Conservation (phyloP, 2,797 vertebrate species). For the Chelon labrosus region DNA sequence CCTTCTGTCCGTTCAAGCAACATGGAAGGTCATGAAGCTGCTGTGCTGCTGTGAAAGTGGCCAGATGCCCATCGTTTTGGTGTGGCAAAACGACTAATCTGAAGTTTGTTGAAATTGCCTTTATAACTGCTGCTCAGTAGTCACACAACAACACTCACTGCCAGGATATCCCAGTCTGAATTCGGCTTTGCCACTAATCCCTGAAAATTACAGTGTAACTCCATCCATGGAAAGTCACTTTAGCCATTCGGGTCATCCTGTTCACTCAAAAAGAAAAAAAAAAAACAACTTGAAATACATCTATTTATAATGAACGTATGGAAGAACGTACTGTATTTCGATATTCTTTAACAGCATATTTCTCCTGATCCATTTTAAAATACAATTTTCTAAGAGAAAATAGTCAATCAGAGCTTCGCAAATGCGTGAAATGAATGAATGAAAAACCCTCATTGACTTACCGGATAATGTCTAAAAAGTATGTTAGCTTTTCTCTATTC, state of each 20-base stretch:
- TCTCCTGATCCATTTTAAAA: conserved; percentile 26
- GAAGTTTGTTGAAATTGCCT: conserved; percentile 53
- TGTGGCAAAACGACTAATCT: conserved; percentile 48
- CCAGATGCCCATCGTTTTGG: conserved; percentile 46
- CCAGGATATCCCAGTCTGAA: conserved; percentile 68
- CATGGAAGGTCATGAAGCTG: conserved; percentile 42
- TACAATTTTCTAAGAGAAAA: neutral
- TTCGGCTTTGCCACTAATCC: conserved; percentile 79
- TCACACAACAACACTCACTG: conserved; percentile 51
- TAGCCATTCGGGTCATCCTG: conserved; percentile 56
- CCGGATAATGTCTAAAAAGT: neutral
- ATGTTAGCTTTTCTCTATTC: neutral
- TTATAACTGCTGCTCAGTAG: conserved; percentile 63
- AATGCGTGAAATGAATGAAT: neutral
- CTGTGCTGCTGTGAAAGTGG: conserved; percentile 40
- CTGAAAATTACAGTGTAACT: conserved; percentile 83
- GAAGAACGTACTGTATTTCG: conserved; percentile 38
- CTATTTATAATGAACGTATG: conserved; percentile 48
- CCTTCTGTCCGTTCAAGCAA: conserved; percentile 53
- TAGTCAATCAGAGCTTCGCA: neutral
- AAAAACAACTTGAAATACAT: conserved; percentile 57
- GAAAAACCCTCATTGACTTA: neutral
- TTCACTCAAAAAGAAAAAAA: conserved; percentile 50
- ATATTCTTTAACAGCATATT: conserved; percentile 15
- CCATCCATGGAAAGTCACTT: conserved; percentile 76